Conservation (phyloP, 1,140 invertebrate species). For the Neuroterus valhalla region DNA sequence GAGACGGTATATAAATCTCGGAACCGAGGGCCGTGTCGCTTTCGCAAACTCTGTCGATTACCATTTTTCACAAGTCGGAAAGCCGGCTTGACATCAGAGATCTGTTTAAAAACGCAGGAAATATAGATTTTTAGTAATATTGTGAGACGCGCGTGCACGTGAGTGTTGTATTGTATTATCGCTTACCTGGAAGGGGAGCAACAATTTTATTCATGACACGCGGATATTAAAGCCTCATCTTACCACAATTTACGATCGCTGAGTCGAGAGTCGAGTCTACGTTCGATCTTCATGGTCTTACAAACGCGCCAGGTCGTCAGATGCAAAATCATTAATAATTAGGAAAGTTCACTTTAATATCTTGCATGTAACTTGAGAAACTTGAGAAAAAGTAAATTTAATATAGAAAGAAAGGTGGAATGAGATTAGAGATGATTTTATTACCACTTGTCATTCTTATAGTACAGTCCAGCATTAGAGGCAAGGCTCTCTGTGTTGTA, state of each 20-base stretch:
- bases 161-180: not conserved
- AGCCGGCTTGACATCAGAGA: not conserved
- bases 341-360: too few species aligned
- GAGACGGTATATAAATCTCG: constrained; percentile 9
- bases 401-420: too few species aligned
- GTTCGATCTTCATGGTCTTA: constrained; percentile 16
- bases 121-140: not conserved
- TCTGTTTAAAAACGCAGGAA: too few species aligned
- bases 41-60: not conserved
- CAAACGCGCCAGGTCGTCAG: not conserved
- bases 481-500: too few species aligned
- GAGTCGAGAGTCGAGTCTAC: constrained; percentile 10
- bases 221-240: constrained; percentile 4
- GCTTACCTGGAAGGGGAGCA: not conserved
- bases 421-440: too few species aligned
- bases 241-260: not conserved
- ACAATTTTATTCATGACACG: constrained; percentile 29
- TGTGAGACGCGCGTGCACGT: not conserved
- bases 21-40: not conserved
- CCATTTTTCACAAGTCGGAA: not conserved
- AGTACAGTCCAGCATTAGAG: too few species aligned
- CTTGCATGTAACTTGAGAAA: too few species aligned
- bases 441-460: too few species aligned
- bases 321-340: not conserved
- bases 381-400: too few species aligned